Conservation (phyloP, 2,113 vertebrate genomes). For the Haemorhous mexicanus region DNA sequence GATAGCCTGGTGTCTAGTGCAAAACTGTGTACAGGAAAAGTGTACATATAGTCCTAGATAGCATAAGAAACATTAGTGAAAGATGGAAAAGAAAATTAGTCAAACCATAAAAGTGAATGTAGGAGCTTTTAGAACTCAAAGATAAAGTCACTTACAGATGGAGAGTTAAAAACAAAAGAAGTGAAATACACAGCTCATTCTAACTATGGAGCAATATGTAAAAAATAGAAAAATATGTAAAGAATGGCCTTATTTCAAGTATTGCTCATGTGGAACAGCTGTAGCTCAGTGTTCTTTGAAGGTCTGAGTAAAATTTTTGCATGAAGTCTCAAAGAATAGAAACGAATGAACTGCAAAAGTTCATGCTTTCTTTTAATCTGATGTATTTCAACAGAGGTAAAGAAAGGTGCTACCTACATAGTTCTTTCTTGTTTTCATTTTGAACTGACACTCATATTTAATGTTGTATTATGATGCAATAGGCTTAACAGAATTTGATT, state of each 20-base stretch:
- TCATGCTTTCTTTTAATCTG: neutral
- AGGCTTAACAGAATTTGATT: conserved; percentile 43
- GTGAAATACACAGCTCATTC: neutral
- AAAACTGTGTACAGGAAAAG: neutral
- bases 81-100: neutral
- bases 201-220: neutral
- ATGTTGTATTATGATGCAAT: conserved; percentile 6
- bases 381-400: neutral
- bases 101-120: neutral
- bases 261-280: neutral
- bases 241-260: neutral
- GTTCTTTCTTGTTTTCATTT: neutral
- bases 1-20: neutral
- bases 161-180: neutral
- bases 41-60: neutral
- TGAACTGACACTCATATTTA: conserved; percentile 7
- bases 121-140: neutral
- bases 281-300: neutral
- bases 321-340: neutral
- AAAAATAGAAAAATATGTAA: neutral
- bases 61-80: neutral
- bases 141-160: neutral
- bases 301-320: neutral
- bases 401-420: neutral
- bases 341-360: neutral